Percentiles rank a stretch among this genome's conserved stretches.
Evolutionary conservation across 2,888 invertebrate species (phyloP).

Genomic region (Drosophila emarginata): DNA sequence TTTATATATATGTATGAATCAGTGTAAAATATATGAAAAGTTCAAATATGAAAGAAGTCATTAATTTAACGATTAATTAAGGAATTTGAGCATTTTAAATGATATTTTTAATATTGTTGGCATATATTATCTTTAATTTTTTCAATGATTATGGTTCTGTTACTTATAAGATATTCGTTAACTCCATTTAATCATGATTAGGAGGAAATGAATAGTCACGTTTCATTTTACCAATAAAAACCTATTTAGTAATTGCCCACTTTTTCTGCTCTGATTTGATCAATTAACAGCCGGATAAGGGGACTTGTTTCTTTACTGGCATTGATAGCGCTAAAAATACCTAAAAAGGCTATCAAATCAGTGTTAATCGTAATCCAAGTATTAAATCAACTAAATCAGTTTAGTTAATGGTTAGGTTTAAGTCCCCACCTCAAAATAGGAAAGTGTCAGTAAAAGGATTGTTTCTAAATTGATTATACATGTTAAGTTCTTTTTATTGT

Average conservation of each 20-base stretch:
- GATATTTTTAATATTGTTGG: too few relatives aligned
- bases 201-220: not conserved
- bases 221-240: not conserved
- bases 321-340: not conserved
- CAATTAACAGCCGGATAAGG: conserved; percentile 3
- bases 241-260: not conserved
- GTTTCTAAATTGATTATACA: not conserved
- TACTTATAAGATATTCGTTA: too few relatives aligned
- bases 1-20: too few relatives aligned
- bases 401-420: not conserved
- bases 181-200: not conserved
- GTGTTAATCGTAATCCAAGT: not conserved
- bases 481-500: not conserved
- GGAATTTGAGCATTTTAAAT: too few relatives aligned
- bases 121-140: too few relatives aligned
- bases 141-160: too few relatives aligned
- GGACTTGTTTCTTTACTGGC: not conserved
- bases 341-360: not conserved
- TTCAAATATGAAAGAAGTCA: too few relatives aligned
- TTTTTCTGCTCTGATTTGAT: not conserved
- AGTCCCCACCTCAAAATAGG: not conserved
- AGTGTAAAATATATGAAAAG: too few relatives aligned
- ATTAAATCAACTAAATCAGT: not conserved
- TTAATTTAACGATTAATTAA: too few relatives aligned
- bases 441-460: not conserved